Percentiles rank a stretch among this genome's conserved stretches.
Evolutionary conservation across 2,888 invertebrate species (phyloP).

Genomic region (Trissoscelio sp.): DNA sequence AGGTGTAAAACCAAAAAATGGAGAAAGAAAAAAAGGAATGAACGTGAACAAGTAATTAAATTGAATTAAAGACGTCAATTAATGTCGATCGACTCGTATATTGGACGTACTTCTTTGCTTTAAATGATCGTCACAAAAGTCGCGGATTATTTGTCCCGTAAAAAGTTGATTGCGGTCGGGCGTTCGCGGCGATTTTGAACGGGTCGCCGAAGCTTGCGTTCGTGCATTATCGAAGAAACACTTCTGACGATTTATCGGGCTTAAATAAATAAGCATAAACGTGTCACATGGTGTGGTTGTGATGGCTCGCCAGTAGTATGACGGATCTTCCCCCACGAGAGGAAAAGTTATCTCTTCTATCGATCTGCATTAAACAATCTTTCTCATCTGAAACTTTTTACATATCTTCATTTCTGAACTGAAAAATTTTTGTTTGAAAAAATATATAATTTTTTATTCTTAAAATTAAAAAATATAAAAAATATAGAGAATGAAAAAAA

Average conservation of each 20-base stretch:
- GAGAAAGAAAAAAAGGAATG: too few species aligned
- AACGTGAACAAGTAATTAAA: too few species aligned
- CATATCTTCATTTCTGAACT: not conserved
- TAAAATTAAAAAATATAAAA: not conserved
- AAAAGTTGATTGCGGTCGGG: constrained; percentile 17
- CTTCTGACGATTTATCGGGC: constrained; percentile 23
- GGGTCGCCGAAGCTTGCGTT: constrained; percentile 13
- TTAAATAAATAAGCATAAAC: constrained; percentile 48
- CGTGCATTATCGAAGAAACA: constrained; percentile 34
- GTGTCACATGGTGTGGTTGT: constrained; percentile 10
- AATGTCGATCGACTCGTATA: not conserved
- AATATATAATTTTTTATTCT: too few species aligned
- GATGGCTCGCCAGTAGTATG: constrained; percentile 21
- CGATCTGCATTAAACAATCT: constrained; percentile 25
- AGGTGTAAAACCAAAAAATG: too few species aligned
- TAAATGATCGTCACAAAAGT: constrained; percentile 18
- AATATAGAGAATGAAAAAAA: not conserved
- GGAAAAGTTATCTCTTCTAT: constrained; percentile 40
- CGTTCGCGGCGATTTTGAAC: constrained; percentile 7
- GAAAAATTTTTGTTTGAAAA: not conserved
- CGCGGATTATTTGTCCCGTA: not conserved
- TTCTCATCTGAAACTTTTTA: constrained; percentile 25
- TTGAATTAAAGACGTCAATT: not conserved
- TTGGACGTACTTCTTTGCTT: not conserved
- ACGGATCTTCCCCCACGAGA: constrained; percentile 36